These are phyloP conservation scores for Pangasius larnaudii DNA, from an alignment of 2,797 vertebrate species.

Conservation along the genomic window DNA sequence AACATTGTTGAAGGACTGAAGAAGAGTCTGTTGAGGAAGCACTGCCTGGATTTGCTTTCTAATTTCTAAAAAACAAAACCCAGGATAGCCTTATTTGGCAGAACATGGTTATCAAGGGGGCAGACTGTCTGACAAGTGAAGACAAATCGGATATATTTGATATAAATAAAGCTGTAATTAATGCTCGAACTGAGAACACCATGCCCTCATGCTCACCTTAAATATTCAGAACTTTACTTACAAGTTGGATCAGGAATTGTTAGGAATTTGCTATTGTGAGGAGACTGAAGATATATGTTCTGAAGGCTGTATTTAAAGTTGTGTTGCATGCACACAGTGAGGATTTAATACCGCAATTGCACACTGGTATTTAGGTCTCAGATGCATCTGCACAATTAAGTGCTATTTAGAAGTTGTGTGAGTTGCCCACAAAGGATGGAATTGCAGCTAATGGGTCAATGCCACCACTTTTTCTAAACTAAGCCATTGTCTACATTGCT, in stretches of 20 bases:
- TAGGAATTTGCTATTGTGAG: no score
- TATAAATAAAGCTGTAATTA: neutral
- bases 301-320: neutral
- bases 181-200: neutral
- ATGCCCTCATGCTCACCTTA: neutral
- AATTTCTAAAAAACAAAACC: neutral
- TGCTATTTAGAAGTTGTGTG: neutral
- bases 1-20: neutral
- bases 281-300: neutral
- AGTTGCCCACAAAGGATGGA: neutral
- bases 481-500: neutral
- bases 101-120: neutral
- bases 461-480: neutral
- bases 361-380: neutral
- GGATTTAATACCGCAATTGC: neutral
- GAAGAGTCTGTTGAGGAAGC: neutral
- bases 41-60: neutral
- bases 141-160: neutral
- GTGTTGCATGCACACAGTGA: neutral
- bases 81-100: neutral
- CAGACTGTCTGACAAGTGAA: neutral
- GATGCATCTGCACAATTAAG: neutral
- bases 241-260: neutral
- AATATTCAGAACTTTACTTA: neutral
- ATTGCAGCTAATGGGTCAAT: neutral